These are phyloP conservation scores for Eurytoma californica DNA, from an alignment of 2,888 invertebrate species.

Conservation along the genomic window DNA sequence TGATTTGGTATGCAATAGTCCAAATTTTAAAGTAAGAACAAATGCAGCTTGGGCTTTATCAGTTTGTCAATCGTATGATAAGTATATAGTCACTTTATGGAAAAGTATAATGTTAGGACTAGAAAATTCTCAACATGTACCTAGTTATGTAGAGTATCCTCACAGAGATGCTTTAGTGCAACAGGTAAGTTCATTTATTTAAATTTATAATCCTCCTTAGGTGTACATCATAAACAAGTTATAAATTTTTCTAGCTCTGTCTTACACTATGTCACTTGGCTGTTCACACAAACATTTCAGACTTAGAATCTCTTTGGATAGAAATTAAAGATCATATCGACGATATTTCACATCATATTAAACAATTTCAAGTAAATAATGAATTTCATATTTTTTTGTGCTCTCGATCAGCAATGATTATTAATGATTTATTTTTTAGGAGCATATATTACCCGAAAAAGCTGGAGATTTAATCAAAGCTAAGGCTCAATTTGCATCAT, in stretches of 20 bases:
- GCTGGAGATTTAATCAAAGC: conserved; percentile 68
- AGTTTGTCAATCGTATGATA: conserved; percentile 80
- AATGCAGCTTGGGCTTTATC: conserved; percentile 88
- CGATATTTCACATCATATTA: conserved; percentile 67
- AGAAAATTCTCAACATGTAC: conserved; percentile 86
- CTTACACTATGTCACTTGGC: conserved; percentile 85
- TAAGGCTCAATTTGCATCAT: conserved; percentile 64
- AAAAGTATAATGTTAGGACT: conserved; percentile 83
- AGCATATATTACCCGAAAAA: conserved; percentile 71
- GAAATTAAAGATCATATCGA: conserved; percentile 68
- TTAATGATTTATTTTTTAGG: conserved; percentile 61
- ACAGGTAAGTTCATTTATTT: conserved; percentile 77
- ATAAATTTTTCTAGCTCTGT: conserved; percentile 79
- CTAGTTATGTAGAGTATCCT: conserved; percentile 89
- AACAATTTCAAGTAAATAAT: conserved; percentile 68
- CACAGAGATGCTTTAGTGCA: conserved; percentile 91
- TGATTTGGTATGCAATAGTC: conserved; percentile 82
- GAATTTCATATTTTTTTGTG: conserved; percentile 14
- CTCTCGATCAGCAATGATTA: conserved; percentile 1
- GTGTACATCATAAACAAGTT: neutral
- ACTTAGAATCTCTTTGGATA: conserved; percentile 67
- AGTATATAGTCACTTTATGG: conserved; percentile 82
- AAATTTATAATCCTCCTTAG: conserved; percentile 20
- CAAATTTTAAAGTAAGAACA: conserved; percentile 93
- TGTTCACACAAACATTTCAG: conserved; percentile 64